Conservation (phyloP, 1,140 invertebrate genomes). For the Drosophila pruinosa region DNA sequence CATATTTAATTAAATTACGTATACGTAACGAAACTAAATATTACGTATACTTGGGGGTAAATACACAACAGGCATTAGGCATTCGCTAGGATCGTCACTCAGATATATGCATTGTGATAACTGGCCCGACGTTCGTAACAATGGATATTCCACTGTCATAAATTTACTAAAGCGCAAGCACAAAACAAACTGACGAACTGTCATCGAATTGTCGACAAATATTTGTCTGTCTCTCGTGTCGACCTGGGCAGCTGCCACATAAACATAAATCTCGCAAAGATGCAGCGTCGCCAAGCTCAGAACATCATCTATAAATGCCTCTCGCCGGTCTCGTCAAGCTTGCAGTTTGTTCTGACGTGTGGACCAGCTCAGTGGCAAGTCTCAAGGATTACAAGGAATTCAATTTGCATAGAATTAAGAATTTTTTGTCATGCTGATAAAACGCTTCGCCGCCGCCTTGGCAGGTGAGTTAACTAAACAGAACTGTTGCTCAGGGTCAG, state of each 20-base stretch:
- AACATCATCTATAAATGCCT: constrained; percentile 65
- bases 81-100: constrained; percentile 19
- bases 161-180: constrained; percentile 66
- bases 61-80: constrained; percentile 2
- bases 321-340: constrained; percentile 5
- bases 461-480: constrained; percentile 65
- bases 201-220: constrained; percentile 29
- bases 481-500: constrained; percentile 32
- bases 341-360: constrained; percentile 52
- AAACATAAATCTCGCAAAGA: constrained; percentile 73
- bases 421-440: constrained; percentile 36
- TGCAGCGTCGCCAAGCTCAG: constrained; percentile 50
- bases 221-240: constrained; percentile 2
- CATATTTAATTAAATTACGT: constrained; percentile 67
- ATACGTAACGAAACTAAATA: constrained; percentile 49
- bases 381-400: constrained; percentile 33
- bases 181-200: constrained; percentile 63
- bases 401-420: background rate
- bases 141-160: constrained; percentile 73
- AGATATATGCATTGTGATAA: constrained; percentile 67
- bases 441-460: constrained; percentile 33
- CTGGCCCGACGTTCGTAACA: constrained; percentile 51
- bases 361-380: constrained; percentile 13
- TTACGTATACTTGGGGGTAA: constrained; percentile 61
- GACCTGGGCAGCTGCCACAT: constrained; percentile 60